Conservation (phyloP, 2,888 invertebrate genomes). For the Drosophila fulvimacula region DNA sequence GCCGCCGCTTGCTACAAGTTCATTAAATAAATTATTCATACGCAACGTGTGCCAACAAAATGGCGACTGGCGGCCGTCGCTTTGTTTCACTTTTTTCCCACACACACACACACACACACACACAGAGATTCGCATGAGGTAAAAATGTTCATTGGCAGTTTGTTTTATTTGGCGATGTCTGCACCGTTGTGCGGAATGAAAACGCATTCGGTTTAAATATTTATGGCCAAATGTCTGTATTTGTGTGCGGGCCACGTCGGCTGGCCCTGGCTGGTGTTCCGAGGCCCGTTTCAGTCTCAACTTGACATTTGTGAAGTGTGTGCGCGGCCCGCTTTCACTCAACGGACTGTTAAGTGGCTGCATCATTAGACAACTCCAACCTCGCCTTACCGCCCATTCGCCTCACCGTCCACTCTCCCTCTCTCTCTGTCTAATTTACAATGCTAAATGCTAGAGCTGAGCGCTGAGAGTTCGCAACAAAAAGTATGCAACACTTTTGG, state of each 20-base stretch:
- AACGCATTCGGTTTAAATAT: slow-evolving; percentile 83
- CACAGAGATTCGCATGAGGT: background rate
- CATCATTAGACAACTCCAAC: slow-evolving; percentile 29
- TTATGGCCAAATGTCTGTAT: slow-evolving; percentile 82
- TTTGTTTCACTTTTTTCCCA: slow-evolving; percentile 68
- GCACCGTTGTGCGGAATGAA: slow-evolving; percentile 75
- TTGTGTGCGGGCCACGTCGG: slow-evolving; percentile 55
- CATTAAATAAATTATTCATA: slow-evolving; percentile 83
- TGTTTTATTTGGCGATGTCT: slow-evolving; percentile 68
- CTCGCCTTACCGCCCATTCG: background rate
- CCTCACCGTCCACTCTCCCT: slow-evolving; percentile 5
- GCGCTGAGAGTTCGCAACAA: slow-evolving; percentile 49
- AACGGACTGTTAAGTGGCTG: slow-evolving; percentile 33
- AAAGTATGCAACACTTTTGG: slow-evolving; percentile 55
- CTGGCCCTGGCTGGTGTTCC: background rate
- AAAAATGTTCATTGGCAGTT: slow-evolving; percentile 63
- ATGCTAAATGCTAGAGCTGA: slow-evolving; percentile 52
- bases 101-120: slow-evolving; percentile 15
- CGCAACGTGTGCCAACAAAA: slow-evolving; percentile 78
- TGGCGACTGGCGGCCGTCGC: slow-evolving; percentile 70
- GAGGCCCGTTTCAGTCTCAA: slow-evolving; percentile 42
- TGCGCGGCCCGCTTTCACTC: slow-evolving; percentile 20
- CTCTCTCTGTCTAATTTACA: slow-evolving; percentile 59
- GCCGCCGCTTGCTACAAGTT: slow-evolving; percentile 66
- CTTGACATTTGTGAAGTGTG: slow-evolving; percentile 58